These are phyloP conservation scores for Emmelina monodactyla DNA, from an alignment of 2,888 invertebrate genomes.

Conservation along the genomic window DNA sequence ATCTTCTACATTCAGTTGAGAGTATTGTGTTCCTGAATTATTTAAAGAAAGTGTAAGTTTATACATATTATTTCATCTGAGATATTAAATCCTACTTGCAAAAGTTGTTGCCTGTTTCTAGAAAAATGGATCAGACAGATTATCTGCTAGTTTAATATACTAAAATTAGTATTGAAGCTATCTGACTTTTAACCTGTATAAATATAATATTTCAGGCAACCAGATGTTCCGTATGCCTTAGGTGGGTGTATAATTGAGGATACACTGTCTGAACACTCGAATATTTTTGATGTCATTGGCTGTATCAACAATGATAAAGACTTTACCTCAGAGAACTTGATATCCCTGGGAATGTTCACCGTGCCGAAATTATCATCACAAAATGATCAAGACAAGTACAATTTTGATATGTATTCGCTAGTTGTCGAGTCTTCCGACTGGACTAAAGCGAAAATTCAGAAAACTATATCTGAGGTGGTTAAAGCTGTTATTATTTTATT, in stretches of 20 bases:
- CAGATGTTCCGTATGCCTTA: conserved; percentile 45
- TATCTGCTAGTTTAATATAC: too few relatives aligned
- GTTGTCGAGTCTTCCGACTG: conserved; percentile 41
- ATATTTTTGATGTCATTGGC: conserved; percentile 32
- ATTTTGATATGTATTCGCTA: conserved; percentile 48
- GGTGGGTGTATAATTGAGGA: conserved; percentile 57
- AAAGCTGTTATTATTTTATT: not conserved
- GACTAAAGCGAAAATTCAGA: conserved; percentile 38
- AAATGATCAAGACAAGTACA: conserved; percentile 20
- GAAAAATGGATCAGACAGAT: too few relatives aligned
- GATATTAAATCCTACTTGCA: too few relatives aligned
- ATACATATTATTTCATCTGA: not conserved
- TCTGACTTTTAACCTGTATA: not conserved
- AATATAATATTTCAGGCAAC: conserved; percentile 36
- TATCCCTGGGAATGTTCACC: conserved; percentile 45
- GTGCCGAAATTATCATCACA: conserved; percentile 26
- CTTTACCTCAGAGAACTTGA: conserved; percentile 37
- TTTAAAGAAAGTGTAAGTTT: conserved; percentile 44
- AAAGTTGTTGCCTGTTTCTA: too few relatives aligned
- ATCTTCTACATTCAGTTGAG: conserved; percentile 37
- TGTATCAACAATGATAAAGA: conserved; percentile 27
- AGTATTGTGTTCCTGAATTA: conserved; percentile 45
- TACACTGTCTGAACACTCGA: conserved; percentile 27
- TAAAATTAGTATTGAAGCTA: too few relatives aligned
- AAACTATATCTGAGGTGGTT: conserved; percentile 38